phyloP scores from a whole-genome alignment of 2,888 invertebrate species.

The Eupithecia dodoneata region DNA sequence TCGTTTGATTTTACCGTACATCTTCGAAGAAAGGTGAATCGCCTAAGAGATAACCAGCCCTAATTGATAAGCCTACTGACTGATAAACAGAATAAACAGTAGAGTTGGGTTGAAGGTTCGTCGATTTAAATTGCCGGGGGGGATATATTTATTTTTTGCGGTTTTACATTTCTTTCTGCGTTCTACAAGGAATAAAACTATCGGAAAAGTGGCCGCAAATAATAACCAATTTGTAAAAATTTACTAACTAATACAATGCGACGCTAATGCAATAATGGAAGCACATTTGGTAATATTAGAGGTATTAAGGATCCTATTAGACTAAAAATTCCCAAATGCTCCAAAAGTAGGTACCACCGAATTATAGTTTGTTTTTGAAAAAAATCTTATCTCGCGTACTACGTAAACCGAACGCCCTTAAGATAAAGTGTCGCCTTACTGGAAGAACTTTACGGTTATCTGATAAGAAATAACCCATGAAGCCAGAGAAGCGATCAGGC shows the following conservation, averaged over 20 bases:
- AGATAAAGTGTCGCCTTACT: not conserved
- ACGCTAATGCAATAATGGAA: too few species aligned
- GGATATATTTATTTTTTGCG: not conserved
- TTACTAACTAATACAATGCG: too few species aligned
- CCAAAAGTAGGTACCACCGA: too few species aligned
- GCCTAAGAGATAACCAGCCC: slow-evolving; percentile 2
- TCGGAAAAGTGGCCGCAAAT: too few species aligned
- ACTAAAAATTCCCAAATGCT: too few species aligned
- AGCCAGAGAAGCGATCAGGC: not conserved
- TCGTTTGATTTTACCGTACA: not conserved
- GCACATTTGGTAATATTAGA: too few species aligned
- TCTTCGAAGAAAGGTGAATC: not conserved
- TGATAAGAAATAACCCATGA: slow-evolving; percentile 4
- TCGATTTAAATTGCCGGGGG: not conserved
- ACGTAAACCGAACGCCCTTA: too few species aligned
- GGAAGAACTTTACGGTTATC: not conserved
- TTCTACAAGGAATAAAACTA: not conserved
- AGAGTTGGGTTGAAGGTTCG: not conserved
- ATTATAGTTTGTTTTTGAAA: too few species aligned
- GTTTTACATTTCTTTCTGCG: not conserved
- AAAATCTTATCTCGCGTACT: too few species aligned
- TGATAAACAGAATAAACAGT: not conserved
- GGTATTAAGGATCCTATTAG: too few species aligned
- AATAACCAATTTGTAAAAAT: too few species aligned
- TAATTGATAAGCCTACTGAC: not conserved